Base-by-base conservation (phyloP, 2,113 vertebrate genomes). In the Galeopterus variegatus region DNA sequence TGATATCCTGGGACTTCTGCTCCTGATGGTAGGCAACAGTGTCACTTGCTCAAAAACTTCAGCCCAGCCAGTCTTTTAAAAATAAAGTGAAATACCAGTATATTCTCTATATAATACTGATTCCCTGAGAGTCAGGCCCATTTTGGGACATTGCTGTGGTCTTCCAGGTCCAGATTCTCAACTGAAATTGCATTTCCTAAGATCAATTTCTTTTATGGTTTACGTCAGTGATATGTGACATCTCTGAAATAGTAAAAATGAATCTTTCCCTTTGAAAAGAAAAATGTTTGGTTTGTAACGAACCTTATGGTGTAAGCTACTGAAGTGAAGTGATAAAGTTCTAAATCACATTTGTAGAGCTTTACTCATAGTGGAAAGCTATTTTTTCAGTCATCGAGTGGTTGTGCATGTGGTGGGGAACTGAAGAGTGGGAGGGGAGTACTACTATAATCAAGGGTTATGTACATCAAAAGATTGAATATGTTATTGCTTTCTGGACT, bases 191-290 rank as follows among this genome's bases (percentile, higher is more conserved):
- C 14, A 82, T 94, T 95, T 92, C 28, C 73, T 21, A 45, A 89
- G 13, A 82, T 90, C 33, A 36, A 36, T 96, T 96, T 90, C 26
- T 95, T 88, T 93, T 86, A 77, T 82, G 77, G 24, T 23, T 86
- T 82, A 94, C 33, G 92, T 50, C 85, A 36, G 73, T 83, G 67
- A 85, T 91, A 80, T 76, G 72, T 60, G 90, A 70, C 31, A 76
- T 50, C 48, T 62, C 76, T 50, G 10, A 90, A 67, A 90, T 94
- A 90, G 94, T 93, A 90, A 72, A 96, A 95, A 93, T 94, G 54
- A 96, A 89, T 89, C 52, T 82, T 96, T 81, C 21, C 15, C 60
- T 93, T 93, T 86, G 54, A 92, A 79, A 93, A 88, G 33, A 77
- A 81, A 88, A 91, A 89, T 28, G 18, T 82, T 87, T 72, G 36